A percentile compares a stretch with the other conserved stretches of the same genome.
These are phyloP conservation scores for Alosa sapidissima DNA, from an alignment of 2,797 vertebrate genomes.

Conservation along the genomic window DNA sequence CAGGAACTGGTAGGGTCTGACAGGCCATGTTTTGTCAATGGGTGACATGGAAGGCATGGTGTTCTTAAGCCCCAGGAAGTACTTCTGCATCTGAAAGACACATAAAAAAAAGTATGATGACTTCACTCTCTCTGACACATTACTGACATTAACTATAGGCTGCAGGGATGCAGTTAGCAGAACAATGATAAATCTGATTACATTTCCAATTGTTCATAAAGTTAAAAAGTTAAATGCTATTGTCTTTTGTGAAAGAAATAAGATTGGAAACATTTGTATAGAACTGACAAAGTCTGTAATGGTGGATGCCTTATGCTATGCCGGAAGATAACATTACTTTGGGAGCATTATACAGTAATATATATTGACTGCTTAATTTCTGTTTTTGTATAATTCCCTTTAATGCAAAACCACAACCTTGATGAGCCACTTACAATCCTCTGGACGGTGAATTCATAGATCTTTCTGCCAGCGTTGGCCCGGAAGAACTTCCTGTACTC, in stretches of 20 bases:
- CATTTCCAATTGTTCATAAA: no score
- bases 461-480: conserved; percentile 95
- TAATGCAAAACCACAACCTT: not conserved
- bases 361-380: not conserved
- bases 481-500: conserved; percentile 98
- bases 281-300: not conserved
- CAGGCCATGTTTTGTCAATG: conserved; percentile 90
- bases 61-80: conserved; percentile 90
- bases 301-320: not conserved
- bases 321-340: not conserved
- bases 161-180: not conserved
- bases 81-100: conserved; percentile 86
- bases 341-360: no score
- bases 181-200: not conserved
- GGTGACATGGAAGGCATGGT: conserved; percentile 91
- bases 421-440: conserved; percentile 84
- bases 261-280: not conserved
- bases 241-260: no score
- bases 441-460: conserved; percentile 93
- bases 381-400: not conserved
- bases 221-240: no score
- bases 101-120: not conserved
- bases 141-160: not conserved
- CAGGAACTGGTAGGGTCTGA: conserved; percentile 87
- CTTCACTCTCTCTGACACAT: not conserved